Evolutionary conservation across 1,140 invertebrate species (phyloP).

Genomic region (Caenorhabditis briggsae): DNA sequence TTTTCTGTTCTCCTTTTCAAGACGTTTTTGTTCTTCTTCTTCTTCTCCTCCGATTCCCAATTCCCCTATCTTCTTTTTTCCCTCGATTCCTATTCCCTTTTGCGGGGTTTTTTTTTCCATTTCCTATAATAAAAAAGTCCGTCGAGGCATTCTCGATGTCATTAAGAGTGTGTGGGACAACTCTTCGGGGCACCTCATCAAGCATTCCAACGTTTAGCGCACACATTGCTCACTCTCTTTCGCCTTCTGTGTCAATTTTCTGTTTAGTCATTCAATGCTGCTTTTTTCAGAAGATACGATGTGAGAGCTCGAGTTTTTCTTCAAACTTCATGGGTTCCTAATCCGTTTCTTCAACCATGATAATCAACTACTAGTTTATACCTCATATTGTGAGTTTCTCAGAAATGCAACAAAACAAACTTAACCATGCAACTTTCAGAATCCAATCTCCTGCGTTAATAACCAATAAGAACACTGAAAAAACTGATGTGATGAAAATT

Average conservation of each 20-base stretch:
- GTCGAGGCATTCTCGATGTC: neutral
- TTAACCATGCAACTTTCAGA: too few species aligned
- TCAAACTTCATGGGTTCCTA: neutral
- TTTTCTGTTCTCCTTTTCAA: neutral
- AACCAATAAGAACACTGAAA: constrained; percentile 3
- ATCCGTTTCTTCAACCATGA: neutral
- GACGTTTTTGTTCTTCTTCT: too few species aligned
- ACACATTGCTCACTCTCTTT: too few species aligned
- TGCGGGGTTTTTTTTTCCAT: neutral
- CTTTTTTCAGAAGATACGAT: constrained; percentile 19
- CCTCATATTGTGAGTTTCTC: neutral
- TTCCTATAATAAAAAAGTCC: neutral
- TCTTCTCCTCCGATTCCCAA: too few species aligned
- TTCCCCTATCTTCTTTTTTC: too few species aligned
- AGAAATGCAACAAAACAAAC: neutral
- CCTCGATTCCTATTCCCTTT: too few species aligned
- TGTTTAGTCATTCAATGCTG: neutral
- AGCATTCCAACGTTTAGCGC: constrained; percentile 24
- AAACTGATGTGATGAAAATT: constrained; percentile 55
- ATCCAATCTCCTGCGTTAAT: neutral
- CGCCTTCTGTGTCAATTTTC: constrained; percentile 2
- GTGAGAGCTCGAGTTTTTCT: constrained; percentile 33
- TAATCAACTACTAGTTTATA: neutral
- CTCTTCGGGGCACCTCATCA: constrained; percentile 7
- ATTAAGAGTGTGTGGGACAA: constrained; percentile 12